Evolutionary conservation across 2,113 vertebrate genomes (phyloP).

Genomic region (Aphyosemion australe): DNA sequence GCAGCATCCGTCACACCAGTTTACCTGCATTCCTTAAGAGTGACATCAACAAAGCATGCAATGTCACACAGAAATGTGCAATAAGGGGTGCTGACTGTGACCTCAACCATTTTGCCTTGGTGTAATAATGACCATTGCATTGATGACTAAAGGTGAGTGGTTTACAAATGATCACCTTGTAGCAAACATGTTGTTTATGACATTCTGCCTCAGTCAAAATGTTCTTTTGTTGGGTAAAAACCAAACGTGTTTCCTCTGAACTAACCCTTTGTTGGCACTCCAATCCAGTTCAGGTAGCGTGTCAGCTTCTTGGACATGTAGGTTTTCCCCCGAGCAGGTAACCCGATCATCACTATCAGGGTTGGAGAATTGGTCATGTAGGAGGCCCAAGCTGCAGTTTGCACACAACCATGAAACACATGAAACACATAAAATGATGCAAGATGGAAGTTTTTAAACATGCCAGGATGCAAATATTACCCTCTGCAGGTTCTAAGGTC

Average conservation of each 20-base stretch:
- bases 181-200: neutral
- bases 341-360: conserved; percentile 96
- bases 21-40: conserved; percentile 25
- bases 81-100: fast-evolving
- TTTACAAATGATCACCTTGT: neutral
- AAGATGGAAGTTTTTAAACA: conserved; percentile 2
- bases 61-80: neutral
- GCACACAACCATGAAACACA: conserved; percentile 2
- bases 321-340: conserved; percentile 91
- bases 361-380: conserved; percentile 98
- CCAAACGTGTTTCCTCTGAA: conserved; percentile 3
- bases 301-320: conserved; percentile 98
- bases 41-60: neutral
- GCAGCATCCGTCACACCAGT: conserved; percentile 27
- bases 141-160: neutral
- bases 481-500: neutral
- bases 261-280: conserved; percentile 94
- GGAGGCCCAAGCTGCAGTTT: conserved; percentile 90
- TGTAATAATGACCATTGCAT: neutral
- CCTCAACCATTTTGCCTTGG: neutral
- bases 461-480: neutral
- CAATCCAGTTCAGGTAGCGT: conserved; percentile 99
- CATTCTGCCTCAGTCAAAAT: conserved; percentile 2
- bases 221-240: neutral
- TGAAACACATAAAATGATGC: neutral